These are phyloP conservation scores for Boulengeromyrus knoepffleri DNA, from an alignment of 2,113 vertebrate species.

Conservation along the genomic window DNA sequence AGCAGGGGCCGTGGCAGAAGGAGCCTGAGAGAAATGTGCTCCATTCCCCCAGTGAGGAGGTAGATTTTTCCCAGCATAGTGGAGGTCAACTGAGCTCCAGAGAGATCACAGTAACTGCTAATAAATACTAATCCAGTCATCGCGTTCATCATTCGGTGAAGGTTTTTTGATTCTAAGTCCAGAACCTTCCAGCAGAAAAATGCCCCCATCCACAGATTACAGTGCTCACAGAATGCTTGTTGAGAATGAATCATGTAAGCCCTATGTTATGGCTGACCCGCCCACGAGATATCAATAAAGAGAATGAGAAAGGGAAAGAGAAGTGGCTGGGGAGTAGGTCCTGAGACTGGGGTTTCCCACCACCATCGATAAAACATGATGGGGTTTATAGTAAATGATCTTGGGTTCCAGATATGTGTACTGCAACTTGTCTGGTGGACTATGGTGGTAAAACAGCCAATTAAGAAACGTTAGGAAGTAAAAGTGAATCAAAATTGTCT, in stretches of 20 bases:
- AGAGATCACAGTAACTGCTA: not conserved
- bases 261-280: not conserved
- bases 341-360: not conserved
- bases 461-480: not conserved
- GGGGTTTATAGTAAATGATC: not conserved
- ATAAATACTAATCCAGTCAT: not conserved
- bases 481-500: not conserved
- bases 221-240: not conserved
- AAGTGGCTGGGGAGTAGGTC: not conserved
- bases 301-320: not conserved
- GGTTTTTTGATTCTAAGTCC: not conserved
- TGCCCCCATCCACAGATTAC: not conserved
- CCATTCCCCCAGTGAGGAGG: not conserved
- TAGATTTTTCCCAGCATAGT: not conserved
- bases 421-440: not conserved
- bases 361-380: not conserved
- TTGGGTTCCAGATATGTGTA: not conserved
- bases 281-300: not conserved
- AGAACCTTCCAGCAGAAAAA: not conserved
- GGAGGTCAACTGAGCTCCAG: not conserved
- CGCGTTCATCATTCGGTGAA: not conserved
- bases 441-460: not conserved
- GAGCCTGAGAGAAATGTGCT: not conserved
- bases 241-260: not conserved
- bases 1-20: not conserved